These are phyloP conservation scores for Harpagus bidentatus DNA, from an alignment of 2,113 vertebrate species.

Conservation along the genomic window DNA sequence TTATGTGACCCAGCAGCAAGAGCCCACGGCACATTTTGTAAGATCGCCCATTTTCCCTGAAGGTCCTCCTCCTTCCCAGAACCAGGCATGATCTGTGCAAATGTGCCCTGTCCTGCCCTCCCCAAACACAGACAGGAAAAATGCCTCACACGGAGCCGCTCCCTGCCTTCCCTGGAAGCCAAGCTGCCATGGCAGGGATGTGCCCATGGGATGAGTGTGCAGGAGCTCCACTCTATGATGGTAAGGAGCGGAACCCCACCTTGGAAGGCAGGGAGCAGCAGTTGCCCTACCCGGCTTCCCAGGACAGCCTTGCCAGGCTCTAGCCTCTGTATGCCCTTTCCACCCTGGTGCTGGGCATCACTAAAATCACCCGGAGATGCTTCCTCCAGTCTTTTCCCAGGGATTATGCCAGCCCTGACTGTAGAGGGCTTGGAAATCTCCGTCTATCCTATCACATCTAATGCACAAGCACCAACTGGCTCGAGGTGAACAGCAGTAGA, in stretches of 20 bases:
- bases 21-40: background rate
- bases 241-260: background rate
- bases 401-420: background rate
- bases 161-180: background rate
- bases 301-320: background rate
- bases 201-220: background rate
- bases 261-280: background rate
- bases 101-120: background rate
- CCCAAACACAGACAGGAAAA: background rate
- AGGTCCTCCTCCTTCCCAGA: background rate
- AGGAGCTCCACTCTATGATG: fast-evolving
- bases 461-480: background rate
- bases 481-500: background rate
- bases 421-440: background rate
- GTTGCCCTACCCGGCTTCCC: background rate
- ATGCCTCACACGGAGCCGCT: background rate
- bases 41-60: background rate
- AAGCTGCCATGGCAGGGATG: fast-evolving
- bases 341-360: background rate
- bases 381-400: background rate
- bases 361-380: background rate
- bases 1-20: background rate
- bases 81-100: background rate
- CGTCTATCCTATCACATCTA: background rate
- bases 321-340: background rate